Evolutionary conservation across 2,888 invertebrate genomes (phyloP), one percentile per base, ranked within the genome.

Genomic region (Rhopalosiphum nymphaeae): DNA sequence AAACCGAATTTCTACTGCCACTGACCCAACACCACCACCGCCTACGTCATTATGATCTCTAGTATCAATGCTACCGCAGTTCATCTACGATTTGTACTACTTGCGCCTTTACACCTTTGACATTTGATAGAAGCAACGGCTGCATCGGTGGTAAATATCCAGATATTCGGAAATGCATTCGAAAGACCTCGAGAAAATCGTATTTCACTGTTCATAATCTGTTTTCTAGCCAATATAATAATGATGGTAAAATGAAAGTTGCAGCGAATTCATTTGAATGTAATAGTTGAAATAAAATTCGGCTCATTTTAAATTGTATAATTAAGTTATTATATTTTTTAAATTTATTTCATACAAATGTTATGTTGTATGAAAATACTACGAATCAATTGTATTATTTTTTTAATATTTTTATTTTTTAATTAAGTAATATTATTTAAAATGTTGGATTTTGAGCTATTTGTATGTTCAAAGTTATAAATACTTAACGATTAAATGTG

Each of bases 11-110:
- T 88, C 36, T 88, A 9, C 21, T 42, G 67, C 21, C 42, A 36
- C 26, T 91, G 42, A 85, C 85, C 53, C 9, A 85, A 53, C 46
- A 88, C 86, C 25, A 10, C 85, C 11, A 44, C 86, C 46, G 29
- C 46, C 86, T 29, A 26, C 16, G 16, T 26, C 29, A 10, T 42
- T 16, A 16, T 57, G 11, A 29, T 42, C 29, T 57, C 29, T 42
- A 11, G 89, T 89, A 89, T 44, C 57, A 29, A 89, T 57, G 57
- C 29, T 25, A 53, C 78, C 46, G n/a, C 90, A 67, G 61, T 90
- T n/a, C 9, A 9, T 67, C 29, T n/a, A 46, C 29, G 42, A 56
- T 91, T 91, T 84, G n/a, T 84, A 36, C 53, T 26, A 36, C 42
- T 25, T 84, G 44, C 84, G 42, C 42, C 25, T 42, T 29, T 42